A percentile compares a stretch with the other conserved stretches of the same genome.
phyloP scores from a whole-genome alignment of 2,797 vertebrate species.

The Gila robusta region DNA sequence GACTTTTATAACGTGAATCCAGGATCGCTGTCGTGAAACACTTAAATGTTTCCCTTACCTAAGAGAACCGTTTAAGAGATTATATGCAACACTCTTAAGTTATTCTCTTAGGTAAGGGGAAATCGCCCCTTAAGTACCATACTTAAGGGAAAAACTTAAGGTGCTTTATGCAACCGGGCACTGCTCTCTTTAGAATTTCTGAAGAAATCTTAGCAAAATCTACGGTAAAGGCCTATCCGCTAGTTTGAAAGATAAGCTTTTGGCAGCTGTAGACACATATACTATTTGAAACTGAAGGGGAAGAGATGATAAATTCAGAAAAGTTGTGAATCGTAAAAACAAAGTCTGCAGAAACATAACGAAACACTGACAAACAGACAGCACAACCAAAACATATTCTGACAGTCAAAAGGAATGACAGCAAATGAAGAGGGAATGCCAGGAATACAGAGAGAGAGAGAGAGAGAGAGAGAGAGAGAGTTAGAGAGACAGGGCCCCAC shows the following conservation, averaged over 20 bases:
- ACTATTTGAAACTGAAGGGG: slow-evolving; percentile 11
- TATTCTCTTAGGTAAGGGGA: too few species aligned
- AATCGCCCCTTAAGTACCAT: too few species aligned
- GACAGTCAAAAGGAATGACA: slow-evolving; percentile 1
- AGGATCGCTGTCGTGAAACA: too few species aligned
- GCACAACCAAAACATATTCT: slow-evolving; percentile 15
- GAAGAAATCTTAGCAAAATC: slow-evolving; percentile 5
- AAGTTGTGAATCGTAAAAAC: slow-evolving; percentile 21
- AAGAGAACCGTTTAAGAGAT: too few species aligned
- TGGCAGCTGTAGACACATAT: not conserved
- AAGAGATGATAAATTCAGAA: not conserved
- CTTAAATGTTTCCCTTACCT: too few species aligned
- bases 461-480: not conserved
- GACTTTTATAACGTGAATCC: too few species aligned
- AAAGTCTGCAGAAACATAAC: slow-evolving; percentile 32
- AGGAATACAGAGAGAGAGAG: slow-evolving; percentile 17
- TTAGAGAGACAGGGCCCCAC: not conserved
- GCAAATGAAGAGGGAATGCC: slow-evolving; percentile 42
- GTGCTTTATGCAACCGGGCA: too few species aligned
- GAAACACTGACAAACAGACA: slow-evolving; percentile 29
- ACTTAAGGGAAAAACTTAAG: too few species aligned
- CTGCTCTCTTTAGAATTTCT: slow-evolving; percentile 22
- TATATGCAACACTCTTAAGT: too few species aligned
- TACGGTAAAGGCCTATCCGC: slow-evolving; percentile 24
- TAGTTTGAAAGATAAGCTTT: slow-evolving; percentile 22